Conservation (phyloP, 2,888 invertebrate species). For the Apamea crenata region DNA sequence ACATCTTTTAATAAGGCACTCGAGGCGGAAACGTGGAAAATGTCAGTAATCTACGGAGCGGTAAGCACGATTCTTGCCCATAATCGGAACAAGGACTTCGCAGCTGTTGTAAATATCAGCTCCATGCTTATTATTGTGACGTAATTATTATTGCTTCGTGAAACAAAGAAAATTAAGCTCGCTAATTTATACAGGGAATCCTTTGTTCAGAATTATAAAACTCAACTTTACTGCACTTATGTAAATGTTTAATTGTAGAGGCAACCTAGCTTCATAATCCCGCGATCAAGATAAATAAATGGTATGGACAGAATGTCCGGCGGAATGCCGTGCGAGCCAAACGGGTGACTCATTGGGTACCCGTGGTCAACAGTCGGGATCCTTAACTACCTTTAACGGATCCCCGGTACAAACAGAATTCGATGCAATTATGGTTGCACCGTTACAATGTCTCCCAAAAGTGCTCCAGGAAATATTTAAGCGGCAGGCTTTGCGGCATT, state of each 20-base stretch:
- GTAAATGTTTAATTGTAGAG: constrained; percentile 67
- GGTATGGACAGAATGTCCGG: constrained; percentile 81
- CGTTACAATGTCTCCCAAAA: constrained; percentile 65
- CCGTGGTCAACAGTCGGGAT: constrained; percentile 74
- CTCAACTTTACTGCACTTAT: constrained; percentile 60
- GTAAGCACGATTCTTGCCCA: constrained; percentile 88
- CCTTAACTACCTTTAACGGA: constrained; percentile 76
- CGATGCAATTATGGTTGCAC: constrained; percentile 72
- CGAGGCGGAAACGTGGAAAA: constrained; percentile 89
- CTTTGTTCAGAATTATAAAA: constrained; percentile 74
- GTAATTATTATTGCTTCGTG: constrained; percentile 83
- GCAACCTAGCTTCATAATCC: constrained; percentile 70
- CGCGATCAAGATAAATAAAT: constrained; percentile 74
- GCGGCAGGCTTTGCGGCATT: constrained; percentile 67
- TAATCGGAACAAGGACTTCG: constrained; percentile 89
- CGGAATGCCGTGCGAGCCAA: constrained; percentile 81
- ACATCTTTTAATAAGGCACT: constrained; percentile 88
- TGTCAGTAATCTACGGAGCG: constrained; percentile 87
- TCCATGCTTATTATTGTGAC: constrained; percentile 87
- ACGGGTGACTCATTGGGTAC: constrained; percentile 81
- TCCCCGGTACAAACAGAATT: constrained; percentile 67
- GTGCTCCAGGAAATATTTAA: constrained; percentile 56
- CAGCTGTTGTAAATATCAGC: constrained; percentile 89
- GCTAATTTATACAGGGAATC: constrained; percentile 72
- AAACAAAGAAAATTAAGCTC: constrained; percentile 87